Conservation (phyloP, 2,113 vertebrate genomes). For the Lucifuga dentata region DNA sequence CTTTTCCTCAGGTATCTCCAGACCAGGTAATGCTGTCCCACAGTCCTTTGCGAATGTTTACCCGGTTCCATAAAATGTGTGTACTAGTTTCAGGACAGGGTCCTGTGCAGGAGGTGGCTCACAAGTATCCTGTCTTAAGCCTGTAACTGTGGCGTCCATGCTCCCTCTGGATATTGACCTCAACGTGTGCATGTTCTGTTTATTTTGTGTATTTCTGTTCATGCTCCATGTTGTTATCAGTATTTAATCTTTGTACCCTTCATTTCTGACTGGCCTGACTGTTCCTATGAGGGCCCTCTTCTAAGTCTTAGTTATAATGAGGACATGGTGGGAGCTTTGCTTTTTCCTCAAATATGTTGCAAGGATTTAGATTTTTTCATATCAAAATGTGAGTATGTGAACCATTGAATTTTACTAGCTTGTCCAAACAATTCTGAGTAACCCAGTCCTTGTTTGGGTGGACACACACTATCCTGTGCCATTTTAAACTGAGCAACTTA, state of each 20-base stretch:
- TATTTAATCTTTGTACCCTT: slow-evolving; percentile 44
- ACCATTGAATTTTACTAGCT: neutral
- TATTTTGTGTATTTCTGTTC: slow-evolving; percentile 47
- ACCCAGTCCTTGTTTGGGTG: no score
- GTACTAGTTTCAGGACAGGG: slow-evolving; percentile 95
- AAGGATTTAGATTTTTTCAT: neutral
- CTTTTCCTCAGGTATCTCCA: slow-evolving; percentile 86
- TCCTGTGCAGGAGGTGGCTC: slow-evolving; percentile 89
- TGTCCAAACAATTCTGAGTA: neutral
- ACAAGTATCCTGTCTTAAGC: slow-evolving; percentile 88
- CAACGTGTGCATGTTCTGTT: slow-evolving; percentile 41
- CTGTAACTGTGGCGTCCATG: neutral
- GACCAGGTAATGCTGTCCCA: slow-evolving; percentile 95
- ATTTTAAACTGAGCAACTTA: neutral
- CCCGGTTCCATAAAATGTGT: slow-evolving; percentile 86
- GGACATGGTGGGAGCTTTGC: neutral
- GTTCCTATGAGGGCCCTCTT: slow-evolving; percentile 1
- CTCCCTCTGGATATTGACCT: slow-evolving; percentile 30
- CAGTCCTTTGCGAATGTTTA: slow-evolving; percentile 93
- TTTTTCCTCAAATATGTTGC: neutral
- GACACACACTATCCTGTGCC: neutral
- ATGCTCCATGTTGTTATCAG: slow-evolving; percentile 53
- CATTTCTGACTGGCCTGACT: slow-evolving; percentile 11
- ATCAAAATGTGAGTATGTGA: neutral
- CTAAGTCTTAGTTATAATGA: neutral